Conservation (phyloP, 2,113 vertebrate species). For the Otocyon megalotis region DNA sequence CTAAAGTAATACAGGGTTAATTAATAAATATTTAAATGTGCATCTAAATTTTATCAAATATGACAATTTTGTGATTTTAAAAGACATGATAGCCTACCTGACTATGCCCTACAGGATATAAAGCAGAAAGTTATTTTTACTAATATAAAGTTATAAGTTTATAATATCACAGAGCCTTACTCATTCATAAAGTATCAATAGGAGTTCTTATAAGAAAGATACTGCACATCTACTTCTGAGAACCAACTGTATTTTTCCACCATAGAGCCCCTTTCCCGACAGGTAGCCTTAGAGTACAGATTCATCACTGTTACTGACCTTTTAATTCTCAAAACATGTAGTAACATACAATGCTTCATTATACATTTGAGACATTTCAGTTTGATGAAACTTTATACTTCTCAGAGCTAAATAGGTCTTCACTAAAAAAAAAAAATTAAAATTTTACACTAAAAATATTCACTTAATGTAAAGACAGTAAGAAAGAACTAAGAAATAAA, state of each 20-base stretch:
- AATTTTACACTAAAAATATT: background rate
- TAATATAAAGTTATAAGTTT: conserved; percentile 32
- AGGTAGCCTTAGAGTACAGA: background rate
- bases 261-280: background rate
- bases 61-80: conserved; percentile 61
- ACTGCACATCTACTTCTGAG: background rate
- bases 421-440: background rate
- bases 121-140: conserved; percentile 5
- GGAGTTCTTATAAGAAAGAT: background rate
- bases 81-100: background rate
- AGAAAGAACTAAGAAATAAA: background rate
- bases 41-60: conserved; percentile 53
- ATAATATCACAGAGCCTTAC: background rate
- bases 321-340: background rate
- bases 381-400: conserved; percentile 14
- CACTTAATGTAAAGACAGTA: background rate
- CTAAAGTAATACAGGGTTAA: conserved; percentile 64
- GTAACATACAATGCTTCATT: conserved; percentile 3
- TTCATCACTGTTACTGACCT: background rate
- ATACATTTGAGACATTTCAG: conserved; percentile 29
- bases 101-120: background rate
- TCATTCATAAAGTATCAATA: conserved; percentile 39
- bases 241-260: background rate
- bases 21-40: conserved; percentile 50
- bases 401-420: conserved; percentile 17